Evolutionary conservation across 2,888 invertebrate species (phyloP).

Genomic region (Acleris sparsana): DNA sequence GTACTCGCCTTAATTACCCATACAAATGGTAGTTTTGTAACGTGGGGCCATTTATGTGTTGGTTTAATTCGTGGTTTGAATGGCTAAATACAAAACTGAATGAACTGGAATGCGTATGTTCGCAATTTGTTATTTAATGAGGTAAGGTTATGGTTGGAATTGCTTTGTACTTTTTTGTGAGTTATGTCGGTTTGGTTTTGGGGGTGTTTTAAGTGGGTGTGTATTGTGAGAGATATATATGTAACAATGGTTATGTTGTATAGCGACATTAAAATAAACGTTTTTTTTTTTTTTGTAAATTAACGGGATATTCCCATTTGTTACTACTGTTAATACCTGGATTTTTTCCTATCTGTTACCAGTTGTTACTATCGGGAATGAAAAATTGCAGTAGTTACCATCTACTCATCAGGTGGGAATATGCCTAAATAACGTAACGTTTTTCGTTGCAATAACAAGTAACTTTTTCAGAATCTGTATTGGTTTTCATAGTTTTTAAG

Average conservation of each 20-base stretch:
- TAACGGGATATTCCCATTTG: no score
- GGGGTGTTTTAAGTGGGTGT: background rate
- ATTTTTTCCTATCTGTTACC: no score
- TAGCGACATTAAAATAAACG: background rate
- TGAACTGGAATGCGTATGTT: background rate
- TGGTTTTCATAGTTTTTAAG: no score
- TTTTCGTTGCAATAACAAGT: no score
- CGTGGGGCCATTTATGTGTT: constrained; percentile 44
- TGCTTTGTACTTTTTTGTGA: constrained; percentile 1
- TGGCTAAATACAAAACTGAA: background rate
- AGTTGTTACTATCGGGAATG: no score
- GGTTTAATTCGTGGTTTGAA: constrained; percentile 46
- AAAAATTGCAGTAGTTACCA: no score
- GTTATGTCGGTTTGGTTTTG: background rate
- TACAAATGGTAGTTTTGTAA: constrained; percentile 58
- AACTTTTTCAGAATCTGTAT: no score
- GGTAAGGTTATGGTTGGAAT: background rate
- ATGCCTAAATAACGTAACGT: no score
- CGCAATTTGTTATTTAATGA: background rate
- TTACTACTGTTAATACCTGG: no score
- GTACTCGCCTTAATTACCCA: constrained; percentile 61
- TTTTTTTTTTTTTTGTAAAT: background rate
- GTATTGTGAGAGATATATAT: background rate
- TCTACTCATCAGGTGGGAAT: no score
- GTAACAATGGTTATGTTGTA: background rate